Evolutionary conservation across 2,113 vertebrate species (phyloP).

Genomic region (Nerophis lumbriciformis): DNA sequence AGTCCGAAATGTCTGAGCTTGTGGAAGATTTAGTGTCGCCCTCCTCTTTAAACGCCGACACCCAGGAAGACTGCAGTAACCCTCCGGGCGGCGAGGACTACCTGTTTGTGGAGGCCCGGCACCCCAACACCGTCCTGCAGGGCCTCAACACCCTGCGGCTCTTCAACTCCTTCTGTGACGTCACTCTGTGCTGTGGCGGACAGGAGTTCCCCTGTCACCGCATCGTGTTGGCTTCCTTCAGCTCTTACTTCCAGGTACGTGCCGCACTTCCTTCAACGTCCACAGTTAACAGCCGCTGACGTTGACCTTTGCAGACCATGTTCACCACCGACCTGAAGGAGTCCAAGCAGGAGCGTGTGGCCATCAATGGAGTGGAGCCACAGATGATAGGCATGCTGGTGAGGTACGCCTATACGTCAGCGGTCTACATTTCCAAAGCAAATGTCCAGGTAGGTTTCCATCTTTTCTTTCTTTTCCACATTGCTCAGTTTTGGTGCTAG

Average conservation of each 20-base stretch:
- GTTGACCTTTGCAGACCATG: constrained; percentile 64
- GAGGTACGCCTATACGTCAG: constrained; percentile 75
- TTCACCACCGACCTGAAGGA: constrained; percentile 76
- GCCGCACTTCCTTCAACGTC: background rate
- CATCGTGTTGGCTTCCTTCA: constrained; percentile 76
- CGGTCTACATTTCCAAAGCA: constrained; percentile 74
- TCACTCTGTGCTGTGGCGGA: constrained; percentile 76
- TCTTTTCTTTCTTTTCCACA: background rate
- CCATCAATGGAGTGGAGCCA: constrained; percentile 76
- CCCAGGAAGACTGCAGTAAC: constrained; percentile 35
- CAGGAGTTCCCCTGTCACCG: constrained; percentile 80
- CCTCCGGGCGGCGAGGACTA: constrained; percentile 66
- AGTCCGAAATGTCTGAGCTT: constrained; percentile 65
- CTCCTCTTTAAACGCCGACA: constrained; percentile 32
- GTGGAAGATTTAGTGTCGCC: constrained; percentile 36
- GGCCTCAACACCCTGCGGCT: constrained; percentile 75
- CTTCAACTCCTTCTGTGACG: constrained; percentile 78
- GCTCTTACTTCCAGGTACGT: constrained; percentile 76
- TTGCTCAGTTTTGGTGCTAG: too few species aligned
- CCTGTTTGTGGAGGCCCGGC: constrained; percentile 70
- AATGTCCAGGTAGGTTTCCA: constrained; percentile 70
- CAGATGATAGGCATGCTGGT: constrained; percentile 80
- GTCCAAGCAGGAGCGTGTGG: constrained; percentile 75
- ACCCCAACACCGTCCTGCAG: constrained; percentile 73
- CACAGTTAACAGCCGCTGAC: too few species aligned